phyloP scores from a whole-genome alignment of 2,888 invertebrate genomes.

The Thereva unica region DNA sequence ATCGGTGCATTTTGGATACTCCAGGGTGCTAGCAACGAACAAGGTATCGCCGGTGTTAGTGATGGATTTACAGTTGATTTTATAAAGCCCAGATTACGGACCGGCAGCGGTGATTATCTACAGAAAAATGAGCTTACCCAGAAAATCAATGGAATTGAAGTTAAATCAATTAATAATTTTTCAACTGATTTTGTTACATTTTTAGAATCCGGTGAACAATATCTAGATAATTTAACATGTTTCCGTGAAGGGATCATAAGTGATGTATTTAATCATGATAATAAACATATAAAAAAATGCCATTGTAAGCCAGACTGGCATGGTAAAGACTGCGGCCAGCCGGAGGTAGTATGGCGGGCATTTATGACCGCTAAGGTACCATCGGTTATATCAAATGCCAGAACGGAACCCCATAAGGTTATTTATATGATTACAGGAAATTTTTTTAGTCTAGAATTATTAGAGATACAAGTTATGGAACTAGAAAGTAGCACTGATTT shows the following conservation, averaged over 20 bases:
- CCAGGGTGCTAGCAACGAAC: slow-evolving; percentile 44
- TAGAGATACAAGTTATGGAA: slow-evolving; percentile 67
- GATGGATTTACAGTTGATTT: slow-evolving; percentile 25
- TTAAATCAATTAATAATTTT: slow-evolving; percentile 38
- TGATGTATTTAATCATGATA: not conserved
- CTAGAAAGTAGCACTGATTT: slow-evolving; percentile 66
- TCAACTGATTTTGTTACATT: slow-evolving; percentile 38
- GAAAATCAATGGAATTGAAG: slow-evolving; percentile 28
- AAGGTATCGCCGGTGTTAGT: not conserved
- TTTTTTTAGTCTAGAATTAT: slow-evolving; percentile 61
- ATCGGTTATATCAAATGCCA: slow-evolving; percentile 42
- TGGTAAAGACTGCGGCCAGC: slow-evolving; percentile 68
- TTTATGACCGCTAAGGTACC: slow-evolving; percentile 62
- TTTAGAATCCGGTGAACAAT: slow-evolving; percentile 34
- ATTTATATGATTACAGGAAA: slow-evolving; percentile 63
- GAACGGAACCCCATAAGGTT: slow-evolving; percentile 58
- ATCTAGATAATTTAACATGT: slow-evolving; percentile 36
- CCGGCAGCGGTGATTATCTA: not conserved
- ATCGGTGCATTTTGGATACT: slow-evolving; percentile 54
- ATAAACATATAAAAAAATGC: slow-evolving; percentile 54
- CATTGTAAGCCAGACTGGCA: slow-evolving; percentile 67
- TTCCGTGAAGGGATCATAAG: slow-evolving; percentile 38
- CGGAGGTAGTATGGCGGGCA: slow-evolving; percentile 69
- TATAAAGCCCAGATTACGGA: not conserved
- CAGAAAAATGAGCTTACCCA: not conserved